Evolutionary conservation across 2,888 invertebrate genomes (phyloP), one percentile per base, ranked within the genome.

Genomic region (Xanthia icteritia): DNA sequence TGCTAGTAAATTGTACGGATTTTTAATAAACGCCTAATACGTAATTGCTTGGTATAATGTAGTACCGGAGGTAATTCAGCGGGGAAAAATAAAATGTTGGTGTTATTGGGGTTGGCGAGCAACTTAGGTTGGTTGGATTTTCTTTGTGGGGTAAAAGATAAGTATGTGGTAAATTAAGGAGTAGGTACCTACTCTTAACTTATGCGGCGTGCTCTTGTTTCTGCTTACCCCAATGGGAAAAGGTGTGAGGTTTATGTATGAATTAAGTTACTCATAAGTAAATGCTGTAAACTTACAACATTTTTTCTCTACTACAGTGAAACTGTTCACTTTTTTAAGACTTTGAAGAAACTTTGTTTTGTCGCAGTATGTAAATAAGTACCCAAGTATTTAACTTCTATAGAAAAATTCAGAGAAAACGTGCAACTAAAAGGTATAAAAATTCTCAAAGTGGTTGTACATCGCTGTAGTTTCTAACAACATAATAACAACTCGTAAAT

Each of bases 1-100:
- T 61, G 36, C n/a, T 67, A 60, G 69, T 73, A 80, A 76, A 76
- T 83, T 76, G 70, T 36, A 60, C 60, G 51, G 72, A 63, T 81
- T 81, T 79, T 79, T 76, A 82, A 76, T 73, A 17, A 66, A 39
- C 13, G 73, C 15, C 27, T 73, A 68, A 60, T 73, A 65, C 17
- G 36, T 61, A 67, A 71, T 79, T 64, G 63, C 27, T 61, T 27
- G n/a, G 20, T 23, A 13, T 20, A 73, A 68, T 60, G 42, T 65
- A 65, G 27, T 31, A 17, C 5, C 15, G 15, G 48, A 1, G 56
- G 45, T 1, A 39, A 79, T 36, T 61, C 58, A 27, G n/a, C 6
- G 1, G 54, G 81, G 69, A 17, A 42, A 45, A 72, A 51, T 81
- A 65, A 67, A 70, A 72, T 31, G 61, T 51, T 31, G 13, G 54